These are phyloP conservation scores for Psittacula derbiana DNA, from an alignment of 2,797 vertebrate genomes.

Conservation along the genomic window DNA sequence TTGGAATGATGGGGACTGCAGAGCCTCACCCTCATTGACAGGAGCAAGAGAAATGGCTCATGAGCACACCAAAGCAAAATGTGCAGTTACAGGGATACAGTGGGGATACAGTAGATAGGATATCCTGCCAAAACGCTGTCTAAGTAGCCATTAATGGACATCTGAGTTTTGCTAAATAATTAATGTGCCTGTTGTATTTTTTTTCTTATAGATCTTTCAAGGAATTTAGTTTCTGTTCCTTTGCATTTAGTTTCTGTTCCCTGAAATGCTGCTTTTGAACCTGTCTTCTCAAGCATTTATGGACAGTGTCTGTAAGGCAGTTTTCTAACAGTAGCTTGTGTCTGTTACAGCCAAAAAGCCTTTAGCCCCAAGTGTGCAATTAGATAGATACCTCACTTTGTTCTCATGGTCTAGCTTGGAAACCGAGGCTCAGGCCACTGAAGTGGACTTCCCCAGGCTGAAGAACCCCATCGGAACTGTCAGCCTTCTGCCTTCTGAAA, in stretches of 20 bases:
- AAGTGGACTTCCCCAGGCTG: background rate
- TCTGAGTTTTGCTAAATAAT: slow-evolving; percentile 60
- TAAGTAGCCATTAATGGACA: slow-evolving; percentile 48
- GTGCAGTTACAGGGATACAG: background rate
- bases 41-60: background rate
- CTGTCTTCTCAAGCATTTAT: background rate
- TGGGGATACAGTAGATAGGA: background rate
- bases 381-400: background rate
- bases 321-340: background rate
- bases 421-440: background rate
- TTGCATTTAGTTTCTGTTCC: slow-evolving; percentile 40
- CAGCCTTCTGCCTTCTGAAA: background rate
- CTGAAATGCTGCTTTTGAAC: slow-evolving; percentile 25
- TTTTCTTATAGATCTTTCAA: slow-evolving; percentile 54
- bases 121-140: background rate
- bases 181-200: slow-evolving; percentile 24
- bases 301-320: background rate
- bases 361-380: background rate
- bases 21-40: background rate
- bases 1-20: background rate
- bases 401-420: background rate
- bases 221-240: slow-evolving; percentile 56
- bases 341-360: background rate
- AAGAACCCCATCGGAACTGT: background rate
- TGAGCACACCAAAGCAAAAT: background rate